Conservation (phyloP, 2,113 vertebrate genomes). For the Sorex araneus region DNA sequence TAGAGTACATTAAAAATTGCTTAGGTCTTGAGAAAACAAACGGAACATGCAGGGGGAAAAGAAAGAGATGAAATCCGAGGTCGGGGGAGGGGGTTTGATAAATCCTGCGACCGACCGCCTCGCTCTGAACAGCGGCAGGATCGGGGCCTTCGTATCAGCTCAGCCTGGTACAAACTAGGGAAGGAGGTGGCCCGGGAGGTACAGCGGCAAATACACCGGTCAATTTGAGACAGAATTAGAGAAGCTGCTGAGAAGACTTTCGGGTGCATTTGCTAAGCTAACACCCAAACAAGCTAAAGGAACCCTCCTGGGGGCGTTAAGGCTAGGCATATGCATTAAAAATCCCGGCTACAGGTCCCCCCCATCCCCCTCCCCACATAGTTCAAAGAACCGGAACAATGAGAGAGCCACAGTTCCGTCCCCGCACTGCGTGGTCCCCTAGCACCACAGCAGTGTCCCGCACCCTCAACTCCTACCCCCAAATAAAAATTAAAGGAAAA, state of each 20-base stretch:
- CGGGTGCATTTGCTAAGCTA: constrained; percentile 25
- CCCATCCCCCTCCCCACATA: too few species aligned
- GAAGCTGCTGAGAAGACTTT: not conserved
- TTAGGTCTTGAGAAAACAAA: constrained; percentile 93
- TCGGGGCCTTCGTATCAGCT: constrained; percentile 5
- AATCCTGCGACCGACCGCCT: constrained; percentile 40
- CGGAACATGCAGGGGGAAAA: constrained; percentile 84
- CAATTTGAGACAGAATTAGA: constrained; percentile 59
- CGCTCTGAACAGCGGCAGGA: not conserved
- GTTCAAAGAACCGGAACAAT: too few species aligned
- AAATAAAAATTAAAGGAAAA: too few species aligned
- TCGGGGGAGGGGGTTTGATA: constrained; percentile 64
- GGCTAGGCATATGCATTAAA: constrained; percentile 10
- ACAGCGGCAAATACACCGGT: not conserved
- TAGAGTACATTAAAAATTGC: constrained; percentile 92
- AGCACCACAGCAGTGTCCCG: too few species aligned
- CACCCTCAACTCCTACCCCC: too few species aligned
- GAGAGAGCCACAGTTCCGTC: too few species aligned
- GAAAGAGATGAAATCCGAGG: constrained; percentile 82
- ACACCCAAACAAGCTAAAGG: constrained; percentile 46
- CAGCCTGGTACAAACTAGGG: not conserved
- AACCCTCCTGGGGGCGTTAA: constrained; percentile 22
- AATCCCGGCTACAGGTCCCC: not conserved
- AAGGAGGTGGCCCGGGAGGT: not conserved
- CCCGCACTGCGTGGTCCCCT: too few species aligned